Evolutionary conservation across 2,113 vertebrate species (phyloP), one percentile per base, ranked within the genome.

Genomic region (Burhinus bistriatus): DNA sequence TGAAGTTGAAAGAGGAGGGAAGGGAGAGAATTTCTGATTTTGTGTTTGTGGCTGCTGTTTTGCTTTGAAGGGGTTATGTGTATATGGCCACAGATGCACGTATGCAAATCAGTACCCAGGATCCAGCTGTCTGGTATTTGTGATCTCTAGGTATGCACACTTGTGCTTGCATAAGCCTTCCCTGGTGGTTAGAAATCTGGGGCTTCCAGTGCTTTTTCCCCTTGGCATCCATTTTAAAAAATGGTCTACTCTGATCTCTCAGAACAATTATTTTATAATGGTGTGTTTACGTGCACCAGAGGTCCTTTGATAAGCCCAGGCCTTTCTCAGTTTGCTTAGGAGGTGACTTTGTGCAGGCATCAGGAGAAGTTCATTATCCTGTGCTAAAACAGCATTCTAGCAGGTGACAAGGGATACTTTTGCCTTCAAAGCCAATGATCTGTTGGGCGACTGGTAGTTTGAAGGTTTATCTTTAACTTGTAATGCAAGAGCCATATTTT

Each of bases 31-130:
- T 9, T 86, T 83, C 40, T 66, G 18, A 11, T 51, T 68, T 61
- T 59, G 26, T 79, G 5, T 4, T 51, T 81, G 20, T 71, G 65
- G 34, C 51, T 65, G 27, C 5, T n/a, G 66, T 36, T 93, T 70
- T 73, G 9, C 45, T 70, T 17, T 4, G 27, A 34, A 26, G 4
- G 12, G 6, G 4, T 8, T 90, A 6, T 75, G 42, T 58, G 19
- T 76, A 1, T 64, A 5, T 71, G 22, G 32, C 29, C 45, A 49
- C 1, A 1, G 36, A 20, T 66, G 42, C 4, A 0, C 1, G 0
- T 52, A 5, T 44, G 20, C 26, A 40, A 25, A 20, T 36, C n/a
- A 19, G 14, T 65, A 40, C 13, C 25, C 22, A 38, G 52, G 13
- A 72, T 34, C 45, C 12, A 40, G 22, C 13, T 73, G 30, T 47